Base-by-base conservation (phyloP, 2,888 invertebrate species). In the Heliconius aoede region DNA sequence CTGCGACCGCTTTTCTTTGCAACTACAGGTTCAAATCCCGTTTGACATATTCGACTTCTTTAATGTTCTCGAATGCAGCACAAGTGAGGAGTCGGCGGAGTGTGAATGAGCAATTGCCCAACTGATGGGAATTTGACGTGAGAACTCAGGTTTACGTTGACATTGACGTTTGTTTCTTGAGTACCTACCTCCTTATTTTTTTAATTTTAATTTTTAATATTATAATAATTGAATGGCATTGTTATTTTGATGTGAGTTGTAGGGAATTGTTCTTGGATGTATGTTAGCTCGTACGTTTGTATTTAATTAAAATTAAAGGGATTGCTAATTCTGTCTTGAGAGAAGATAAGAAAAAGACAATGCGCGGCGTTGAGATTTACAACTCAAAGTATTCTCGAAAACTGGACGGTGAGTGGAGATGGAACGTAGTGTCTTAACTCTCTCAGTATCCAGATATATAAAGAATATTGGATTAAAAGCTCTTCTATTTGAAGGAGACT, bases 41-140 rank as follows among this genome's bases (percentile, higher is more conserved):
- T 86, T 88, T 88, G 90, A 90, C 90, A 87, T 87, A 88, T 87
- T 86, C 86, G 88, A 88, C 87, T 87, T 87, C 86, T 88, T 86
- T 84, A 84, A 84, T 78, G 82, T 80, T 88, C 89, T 88, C 86
- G 88, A 89, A 88, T 88, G 72, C 55, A 26, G 60, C 15, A 15
- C 65, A 36, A 86, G 85, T 87, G 87, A 85, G 87, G 86, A 85
- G 79, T 81, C 88, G 87, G 69, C 86, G 82, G 86, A 86, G 91
- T 91, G 91, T 93, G 93, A 93, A 93, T 90, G 91, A 89, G 89
- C 93, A 93, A 93, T 93, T 92, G 84, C 84, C 82, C 80, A 83
- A 84, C 83, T 86, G 90, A 89, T 93, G 92, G 91, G 92, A 93
- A 92, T 85, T 83, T 84, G 86, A 85, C 85, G 83, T 83, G 88